phyloP scores from a whole-genome alignment of 2,888 invertebrate species.

The Deladenus siricidicola region DNA sequence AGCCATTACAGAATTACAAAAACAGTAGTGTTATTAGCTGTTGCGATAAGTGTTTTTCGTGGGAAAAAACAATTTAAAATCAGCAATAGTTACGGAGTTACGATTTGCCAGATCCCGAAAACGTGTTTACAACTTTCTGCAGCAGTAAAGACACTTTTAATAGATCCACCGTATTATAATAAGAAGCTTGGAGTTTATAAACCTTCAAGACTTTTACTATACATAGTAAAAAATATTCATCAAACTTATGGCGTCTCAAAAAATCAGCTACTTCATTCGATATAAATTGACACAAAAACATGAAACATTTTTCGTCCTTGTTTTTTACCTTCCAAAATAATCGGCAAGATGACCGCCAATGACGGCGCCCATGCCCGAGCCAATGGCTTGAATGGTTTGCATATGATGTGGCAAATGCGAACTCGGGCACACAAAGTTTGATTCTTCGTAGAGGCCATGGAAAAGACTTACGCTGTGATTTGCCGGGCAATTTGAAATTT shows the following conservation, averaged over 20 bases:
- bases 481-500: conserved; percentile 15
- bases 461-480: conserved; percentile 19
- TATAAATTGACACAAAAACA: background rate
- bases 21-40: too few relatives aligned
- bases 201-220: background rate
- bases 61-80: too few relatives aligned
- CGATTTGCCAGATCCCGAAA: too few relatives aligned
- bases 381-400: conserved; percentile 31
- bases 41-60: too few relatives aligned
- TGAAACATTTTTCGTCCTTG: background rate
- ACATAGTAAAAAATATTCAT: background rate
- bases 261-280: too few relatives aligned
- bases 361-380: conserved; percentile 30
- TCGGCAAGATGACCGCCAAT: conserved; percentile 33
- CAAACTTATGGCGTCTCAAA: background rate
- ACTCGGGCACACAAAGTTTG: conserved; percentile 26
- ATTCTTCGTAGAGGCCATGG: conserved; percentile 25
- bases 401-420: conserved; percentile 27
- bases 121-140: too few relatives aligned
- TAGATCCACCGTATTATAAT: too few relatives aligned
- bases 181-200: too few relatives aligned
- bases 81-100: too few relatives aligned
- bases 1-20: too few relatives aligned
- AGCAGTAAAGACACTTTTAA: too few relatives aligned
- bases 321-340: conserved; percentile 22